Evolutionary conservation across 2,113 vertebrate species (phyloP).

Genomic region (Ondatra zibethicus): DNA sequence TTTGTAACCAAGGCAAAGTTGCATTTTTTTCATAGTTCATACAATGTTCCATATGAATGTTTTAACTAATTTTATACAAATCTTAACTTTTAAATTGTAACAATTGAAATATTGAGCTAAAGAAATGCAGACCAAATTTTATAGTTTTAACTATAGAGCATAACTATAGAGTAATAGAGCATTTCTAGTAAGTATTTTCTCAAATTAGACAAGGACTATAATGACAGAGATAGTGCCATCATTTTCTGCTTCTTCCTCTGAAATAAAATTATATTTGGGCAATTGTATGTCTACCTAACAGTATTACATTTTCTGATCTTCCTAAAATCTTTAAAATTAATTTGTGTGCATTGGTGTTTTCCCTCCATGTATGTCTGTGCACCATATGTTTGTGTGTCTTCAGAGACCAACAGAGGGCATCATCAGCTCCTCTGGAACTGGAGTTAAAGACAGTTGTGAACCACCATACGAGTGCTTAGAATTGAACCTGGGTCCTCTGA

Average conservation of each 20-base stretch:
- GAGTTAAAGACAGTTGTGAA: neutral
- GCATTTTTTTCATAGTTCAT: neutral
- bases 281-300: neutral
- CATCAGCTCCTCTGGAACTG: neutral
- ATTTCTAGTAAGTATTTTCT: constrained; percentile 46
- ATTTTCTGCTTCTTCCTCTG: constrained; percentile 1
- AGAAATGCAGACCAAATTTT: constrained; percentile 12
- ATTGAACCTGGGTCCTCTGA: neutral
- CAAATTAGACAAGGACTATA: neutral
- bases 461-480: neutral
- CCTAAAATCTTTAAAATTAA: neutral
- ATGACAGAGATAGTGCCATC: neutral
- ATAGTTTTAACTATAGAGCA: no score
- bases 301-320: neutral
- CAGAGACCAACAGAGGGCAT: neutral
- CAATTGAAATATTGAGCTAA: constrained; percentile 17
- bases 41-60: neutral
- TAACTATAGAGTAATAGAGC: neutral
- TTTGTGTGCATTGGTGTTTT: neutral
- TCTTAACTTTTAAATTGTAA: constrained; percentile 8
- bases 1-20: neutral
- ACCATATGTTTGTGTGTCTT: neutral
- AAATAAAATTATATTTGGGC: neutral
- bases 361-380: neutral
- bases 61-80: constrained; percentile 48